Percentiles rank a stretch among this genome's conserved stretches.
Evolutionary conservation across 2,888 invertebrate species (phyloP).

Genomic region (Podabrus alpinus): DNA sequence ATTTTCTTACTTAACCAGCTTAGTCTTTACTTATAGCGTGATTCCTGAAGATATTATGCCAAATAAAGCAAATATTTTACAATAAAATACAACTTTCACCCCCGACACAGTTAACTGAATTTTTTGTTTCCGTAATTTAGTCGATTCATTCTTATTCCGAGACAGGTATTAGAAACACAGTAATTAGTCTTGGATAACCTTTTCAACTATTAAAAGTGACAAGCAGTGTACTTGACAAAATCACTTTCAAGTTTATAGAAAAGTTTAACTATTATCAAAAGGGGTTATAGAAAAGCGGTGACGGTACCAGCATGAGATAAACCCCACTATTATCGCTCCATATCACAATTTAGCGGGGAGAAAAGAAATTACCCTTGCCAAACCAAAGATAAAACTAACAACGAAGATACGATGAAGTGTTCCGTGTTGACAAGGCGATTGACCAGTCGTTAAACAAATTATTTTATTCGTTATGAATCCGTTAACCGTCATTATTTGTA

Average conservation of each 20-base stretch:
- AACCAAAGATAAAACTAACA: constrained; percentile 24
- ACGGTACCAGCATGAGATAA: constrained; percentile 31
- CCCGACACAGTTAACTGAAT: constrained; percentile 4
- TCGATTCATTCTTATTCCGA: not conserved
- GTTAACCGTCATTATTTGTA: not conserved
- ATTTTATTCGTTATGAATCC: not conserved
- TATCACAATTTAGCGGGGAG: constrained; percentile 24
- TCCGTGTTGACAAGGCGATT: constrained; percentile 25
- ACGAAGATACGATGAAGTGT: constrained; percentile 25
- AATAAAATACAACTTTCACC: constrained; percentile 17
- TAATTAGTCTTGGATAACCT: not conserved
- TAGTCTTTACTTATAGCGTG: constrained; percentile 22
- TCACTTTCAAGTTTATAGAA: constrained; percentile 16
- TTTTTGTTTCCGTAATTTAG: constrained; percentile 5
- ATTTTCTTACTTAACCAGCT: constrained; percentile 21
- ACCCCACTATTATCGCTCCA: constrained; percentile 19
- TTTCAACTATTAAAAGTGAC: not conserved
- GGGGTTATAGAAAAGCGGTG: constrained; percentile 24
- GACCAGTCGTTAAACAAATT: constrained; percentile 18
- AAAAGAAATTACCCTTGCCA: constrained; percentile 29
- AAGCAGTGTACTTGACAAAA: constrained; percentile 21
- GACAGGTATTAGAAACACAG: not conserved
- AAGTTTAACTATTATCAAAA: constrained; percentile 22
- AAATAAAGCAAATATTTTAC: constrained; percentile 13
- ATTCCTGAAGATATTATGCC: constrained; percentile 13